phyloP scores from a whole-genome alignment of 2,113 vertebrate genomes.

The Pseudopipra pipra region DNA sequence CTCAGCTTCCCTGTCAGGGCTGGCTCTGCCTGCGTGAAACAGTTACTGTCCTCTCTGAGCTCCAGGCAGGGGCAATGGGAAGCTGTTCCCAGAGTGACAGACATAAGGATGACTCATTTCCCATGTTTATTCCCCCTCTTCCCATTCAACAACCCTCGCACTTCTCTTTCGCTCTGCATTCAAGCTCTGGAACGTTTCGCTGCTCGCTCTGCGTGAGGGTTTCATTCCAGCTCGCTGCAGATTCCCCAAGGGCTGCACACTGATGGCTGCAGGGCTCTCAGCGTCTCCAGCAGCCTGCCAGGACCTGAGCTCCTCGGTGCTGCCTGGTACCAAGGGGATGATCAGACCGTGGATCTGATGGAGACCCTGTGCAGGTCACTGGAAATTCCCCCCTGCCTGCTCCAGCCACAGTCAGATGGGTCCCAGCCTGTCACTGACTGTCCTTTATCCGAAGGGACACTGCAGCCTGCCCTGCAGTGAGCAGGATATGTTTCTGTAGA shows the following conservation, averaged over 20 bases:
- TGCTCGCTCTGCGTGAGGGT: not conserved
- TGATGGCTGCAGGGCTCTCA: not conserved
- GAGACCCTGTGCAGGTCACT: not conserved
- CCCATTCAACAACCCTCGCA: constrained; percentile 34
- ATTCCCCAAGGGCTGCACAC: not conserved
- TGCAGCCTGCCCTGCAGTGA: constrained; percentile 30
- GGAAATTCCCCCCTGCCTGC: not conserved
- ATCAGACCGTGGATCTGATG: fast-evolving
- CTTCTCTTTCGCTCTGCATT: not conserved
- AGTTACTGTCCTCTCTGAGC: not conserved
- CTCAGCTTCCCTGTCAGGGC: not conserved
- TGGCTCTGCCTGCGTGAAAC: not conserved
- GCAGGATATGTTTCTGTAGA: not conserved
- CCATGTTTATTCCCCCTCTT: constrained; percentile 53
- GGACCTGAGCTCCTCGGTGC: not conserved
- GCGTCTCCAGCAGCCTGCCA: not conserved
- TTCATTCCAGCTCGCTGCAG: not conserved
- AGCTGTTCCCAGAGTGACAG: constrained; percentile 14
- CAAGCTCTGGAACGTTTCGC: not conserved
- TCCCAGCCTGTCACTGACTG: not conserved
- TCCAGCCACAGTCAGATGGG: not conserved
- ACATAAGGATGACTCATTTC: constrained; percentile 13
- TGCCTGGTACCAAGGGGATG: not conserved
- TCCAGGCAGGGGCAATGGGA: constrained; percentile 24
- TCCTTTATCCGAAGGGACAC: constrained; percentile 41